A percentile compares a stretch with the other conserved stretches of the same genome.
Conservation (phyloP, 2,888 invertebrate genomes). For the Steromphala cineraria region DNA sequence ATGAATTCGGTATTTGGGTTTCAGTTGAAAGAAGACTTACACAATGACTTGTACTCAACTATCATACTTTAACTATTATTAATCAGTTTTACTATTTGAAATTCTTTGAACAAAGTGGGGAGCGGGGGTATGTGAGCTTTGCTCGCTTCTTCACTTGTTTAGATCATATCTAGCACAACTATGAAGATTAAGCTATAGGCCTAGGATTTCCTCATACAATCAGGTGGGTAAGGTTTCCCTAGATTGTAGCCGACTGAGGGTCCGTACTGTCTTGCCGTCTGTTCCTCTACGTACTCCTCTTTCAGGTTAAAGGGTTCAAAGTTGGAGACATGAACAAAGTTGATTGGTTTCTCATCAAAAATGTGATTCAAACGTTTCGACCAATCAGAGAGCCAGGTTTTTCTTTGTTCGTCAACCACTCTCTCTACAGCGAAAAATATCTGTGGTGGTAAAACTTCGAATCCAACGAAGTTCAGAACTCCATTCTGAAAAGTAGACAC, state of each 20-base stretch:
- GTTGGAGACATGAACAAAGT: slow-evolving; percentile 38
- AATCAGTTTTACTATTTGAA: too few species aligned
- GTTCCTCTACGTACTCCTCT: slow-evolving; percentile 29
- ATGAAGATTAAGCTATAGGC: too few species aligned
- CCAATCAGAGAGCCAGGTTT: slow-evolving; percentile 34
- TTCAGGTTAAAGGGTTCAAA: slow-evolving; percentile 39
- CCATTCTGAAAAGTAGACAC: slow-evolving; percentile 39
- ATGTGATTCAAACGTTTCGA: slow-evolving; percentile 36
- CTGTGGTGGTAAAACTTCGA: slow-evolving; percentile 51
- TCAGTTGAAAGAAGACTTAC: too few species aligned
- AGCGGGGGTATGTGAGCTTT: too few species aligned
- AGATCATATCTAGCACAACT: too few species aligned
- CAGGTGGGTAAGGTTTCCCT: slow-evolving; percentile 27
- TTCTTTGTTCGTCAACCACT: slow-evolving; percentile 27
- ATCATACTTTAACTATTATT: too few species aligned
- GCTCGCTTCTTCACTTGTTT: too few species aligned
- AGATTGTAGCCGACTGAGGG: slow-evolving; percentile 43
- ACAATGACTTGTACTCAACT: too few species aligned
- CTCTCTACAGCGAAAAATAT: slow-evolving; percentile 33
- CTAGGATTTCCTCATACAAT: background rate
- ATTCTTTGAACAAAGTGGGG: too few species aligned
- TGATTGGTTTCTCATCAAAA: slow-evolving; percentile 38
- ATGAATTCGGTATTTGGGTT: too few species aligned
- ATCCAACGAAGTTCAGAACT: slow-evolving; percentile 46
- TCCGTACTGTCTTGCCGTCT: slow-evolving; percentile 8